Conservation (phyloP, 1,140 invertebrate genomes). For the Cryptotermes secundus region DNA sequence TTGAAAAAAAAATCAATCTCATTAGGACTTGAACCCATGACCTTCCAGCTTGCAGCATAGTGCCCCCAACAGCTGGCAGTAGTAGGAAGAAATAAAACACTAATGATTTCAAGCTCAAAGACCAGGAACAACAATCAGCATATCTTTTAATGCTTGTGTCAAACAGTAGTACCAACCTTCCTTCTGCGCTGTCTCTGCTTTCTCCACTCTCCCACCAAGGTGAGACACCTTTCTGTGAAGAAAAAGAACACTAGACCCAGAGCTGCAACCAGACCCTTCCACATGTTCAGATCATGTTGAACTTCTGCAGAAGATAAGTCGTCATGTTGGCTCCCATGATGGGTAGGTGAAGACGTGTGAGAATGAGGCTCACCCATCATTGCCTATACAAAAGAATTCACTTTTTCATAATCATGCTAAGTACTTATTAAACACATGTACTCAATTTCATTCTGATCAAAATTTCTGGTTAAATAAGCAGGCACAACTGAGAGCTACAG, state of each 20-base stretch:
- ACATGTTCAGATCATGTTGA: slow-evolving; percentile 66
- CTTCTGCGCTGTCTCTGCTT: slow-evolving; percentile 61
- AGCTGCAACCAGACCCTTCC: slow-evolving; percentile 80
- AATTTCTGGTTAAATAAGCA: too few species aligned
- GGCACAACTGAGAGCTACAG: too few species aligned
- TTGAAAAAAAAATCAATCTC: too few species aligned
- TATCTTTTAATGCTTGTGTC: not conserved
- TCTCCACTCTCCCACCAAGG: slow-evolving; percentile 75
- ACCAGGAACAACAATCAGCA: not conserved
- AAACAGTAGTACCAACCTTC: slow-evolving; percentile 35
- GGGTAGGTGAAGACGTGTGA: slow-evolving; percentile 38
- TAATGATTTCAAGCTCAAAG: too few species aligned
- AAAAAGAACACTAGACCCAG: slow-evolving; percentile 85
- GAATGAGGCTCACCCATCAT: slow-evolving; percentile 50
- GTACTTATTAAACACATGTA: too few species aligned
- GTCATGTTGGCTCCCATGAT: slow-evolving; percentile 41
- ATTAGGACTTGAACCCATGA: too few species aligned
- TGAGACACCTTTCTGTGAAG: slow-evolving; percentile 78
- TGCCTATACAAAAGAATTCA: slow-evolving; percentile 39
- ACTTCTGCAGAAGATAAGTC: not conserved
- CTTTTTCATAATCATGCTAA: too few species aligned
- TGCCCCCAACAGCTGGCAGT: too few species aligned
- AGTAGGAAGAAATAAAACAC: too few species aligned
- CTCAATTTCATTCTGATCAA: too few species aligned
- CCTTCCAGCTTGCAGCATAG: too few species aligned